Percentiles rank a stretch among this genome's conserved stretches.
Conservation (phyloP, 2,797 vertebrate species). For the Sebastes iracundus region DNA sequence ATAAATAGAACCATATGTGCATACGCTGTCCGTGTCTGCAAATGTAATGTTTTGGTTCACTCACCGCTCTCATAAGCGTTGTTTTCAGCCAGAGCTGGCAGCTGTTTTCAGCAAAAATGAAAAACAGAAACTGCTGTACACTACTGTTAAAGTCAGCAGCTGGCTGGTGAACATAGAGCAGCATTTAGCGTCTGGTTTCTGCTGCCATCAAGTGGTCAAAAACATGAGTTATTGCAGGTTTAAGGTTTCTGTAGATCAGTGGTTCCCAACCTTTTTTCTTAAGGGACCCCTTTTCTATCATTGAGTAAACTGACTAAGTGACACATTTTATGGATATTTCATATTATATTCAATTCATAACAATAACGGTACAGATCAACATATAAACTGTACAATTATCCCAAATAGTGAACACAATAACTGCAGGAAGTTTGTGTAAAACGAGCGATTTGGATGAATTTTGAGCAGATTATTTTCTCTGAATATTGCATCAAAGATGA, state of each 20-base stretch:
- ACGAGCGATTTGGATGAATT: too few relatives aligned
- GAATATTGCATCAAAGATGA: too few relatives aligned
- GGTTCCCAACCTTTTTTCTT: too few relatives aligned
- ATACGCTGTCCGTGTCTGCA: neutral
- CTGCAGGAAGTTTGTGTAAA: too few relatives aligned
- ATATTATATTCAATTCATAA: too few relatives aligned
- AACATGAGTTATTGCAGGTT: neutral
- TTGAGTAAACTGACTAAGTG: too few relatives aligned
- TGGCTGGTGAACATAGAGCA: neutral
- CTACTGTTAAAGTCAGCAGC: neutral
- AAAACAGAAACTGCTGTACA: neutral
- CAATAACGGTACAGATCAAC: too few relatives aligned
- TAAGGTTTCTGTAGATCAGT: neutral
- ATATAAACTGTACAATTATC: too few relatives aligned
- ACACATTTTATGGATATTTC: too few relatives aligned
- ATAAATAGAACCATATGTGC: neutral
- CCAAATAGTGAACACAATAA: too few relatives aligned
- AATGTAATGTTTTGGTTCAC: neutral
- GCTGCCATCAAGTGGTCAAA: constrained; percentile 39
- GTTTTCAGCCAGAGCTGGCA: rapidly evolving
- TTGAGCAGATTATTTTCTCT: too few relatives aligned
- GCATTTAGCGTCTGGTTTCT: neutral
- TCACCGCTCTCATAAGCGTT: neutral
- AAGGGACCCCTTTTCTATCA: too few relatives aligned
- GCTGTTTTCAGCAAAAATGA: neutral